Evolutionary conservation across 2,888 invertebrate species (phyloP).

Genomic region (Protodeltote pygarga): DNA sequence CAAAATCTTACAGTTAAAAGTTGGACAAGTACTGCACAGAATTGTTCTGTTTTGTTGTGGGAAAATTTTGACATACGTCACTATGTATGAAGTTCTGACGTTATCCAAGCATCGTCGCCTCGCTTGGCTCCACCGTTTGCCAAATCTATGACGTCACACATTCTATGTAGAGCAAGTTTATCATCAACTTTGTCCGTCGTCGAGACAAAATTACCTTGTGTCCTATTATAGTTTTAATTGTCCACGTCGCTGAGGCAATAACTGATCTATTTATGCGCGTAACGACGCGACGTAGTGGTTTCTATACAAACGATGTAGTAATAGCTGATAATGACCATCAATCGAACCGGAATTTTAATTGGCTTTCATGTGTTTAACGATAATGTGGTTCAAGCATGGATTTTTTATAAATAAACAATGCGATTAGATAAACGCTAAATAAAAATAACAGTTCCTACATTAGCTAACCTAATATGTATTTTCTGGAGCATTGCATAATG

Average conservation of each 20-base stretch:
- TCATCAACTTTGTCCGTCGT: slow-evolving; percentile 21
- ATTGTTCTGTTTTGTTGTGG: slow-evolving; percentile 28
- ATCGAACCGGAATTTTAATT: slow-evolving; percentile 25
- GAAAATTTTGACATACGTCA: slow-evolving; percentile 42
- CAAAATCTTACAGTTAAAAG: slow-evolving; percentile 21
- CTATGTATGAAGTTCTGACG: slow-evolving; percentile 36
- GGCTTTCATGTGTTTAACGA: slow-evolving; percentile 17
- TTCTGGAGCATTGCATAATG: slow-evolving; percentile 49
- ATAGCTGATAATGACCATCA: slow-evolving; percentile 26
- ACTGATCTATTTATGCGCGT: slow-evolving; percentile 19
- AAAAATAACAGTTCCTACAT: slow-evolving; percentile 26
- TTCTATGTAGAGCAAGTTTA: slow-evolving; percentile 32
- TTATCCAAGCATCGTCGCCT: slow-evolving; percentile 21
- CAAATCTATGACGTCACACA: slow-evolving; percentile 35
- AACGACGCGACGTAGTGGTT: slow-evolving; percentile 10
- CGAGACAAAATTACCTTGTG: slow-evolving; percentile 28
- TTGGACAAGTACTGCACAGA: slow-evolving; percentile 10
- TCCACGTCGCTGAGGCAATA: slow-evolving; percentile 18
- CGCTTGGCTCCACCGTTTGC: slow-evolving; percentile 36
- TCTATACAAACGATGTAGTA: slow-evolving; percentile 8
- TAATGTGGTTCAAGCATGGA: slow-evolving; percentile 16
- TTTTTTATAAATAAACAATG: slow-evolving; percentile 22
- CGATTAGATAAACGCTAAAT: slow-evolving; percentile 42
- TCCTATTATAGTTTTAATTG: slow-evolving; percentile 27
- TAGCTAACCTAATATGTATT: slow-evolving; percentile 13